Percentiles rank a stretch among this genome's conserved stretches.
These are phyloP conservation scores for Xestia rhomboidea DNA, from an alignment of 2,888 invertebrate species.

Conservation along the genomic window DNA sequence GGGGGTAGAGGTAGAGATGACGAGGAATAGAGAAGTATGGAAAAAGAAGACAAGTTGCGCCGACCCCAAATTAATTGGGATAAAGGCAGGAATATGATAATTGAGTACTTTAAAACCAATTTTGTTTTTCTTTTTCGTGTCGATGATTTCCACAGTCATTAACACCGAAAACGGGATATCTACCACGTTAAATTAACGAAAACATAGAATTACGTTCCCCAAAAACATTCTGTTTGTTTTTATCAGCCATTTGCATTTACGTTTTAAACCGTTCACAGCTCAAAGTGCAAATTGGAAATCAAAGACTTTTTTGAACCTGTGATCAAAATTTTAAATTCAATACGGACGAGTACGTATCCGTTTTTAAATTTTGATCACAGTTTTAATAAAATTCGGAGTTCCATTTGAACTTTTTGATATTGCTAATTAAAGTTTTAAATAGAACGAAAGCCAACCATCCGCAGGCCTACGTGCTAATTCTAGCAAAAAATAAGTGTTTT, in stretches of 20 bases:
- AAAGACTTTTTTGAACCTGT: constrained; percentile 27
- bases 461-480: too few species aligned
- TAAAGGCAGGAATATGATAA: not conserved
- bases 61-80: not conserved
- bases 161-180: too few species aligned
- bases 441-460: not conserved
- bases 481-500: not conserved
- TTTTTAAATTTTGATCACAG: constrained; percentile 40
- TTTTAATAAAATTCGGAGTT: constrained; percentile 28
- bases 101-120: not conserved
- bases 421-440: not conserved
- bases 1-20: too few species aligned
- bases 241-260: constrained; percentile 43
- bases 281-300: constrained; percentile 14
- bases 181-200: too few species aligned
- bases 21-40: not conserved
- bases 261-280: constrained; percentile 19
- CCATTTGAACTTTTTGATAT: not conserved
- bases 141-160: too few species aligned
- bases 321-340: not conserved
- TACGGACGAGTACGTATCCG: not conserved
- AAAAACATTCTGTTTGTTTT: constrained; percentile 43
- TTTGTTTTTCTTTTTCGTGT: not conserved
- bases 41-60: not conserved
- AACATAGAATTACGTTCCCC: constrained; percentile 22